Percentiles rank a stretch among this genome's conserved stretches.
Evolutionary conservation across 2,797 vertebrate species (phyloP).

Genomic region (Oophaga sylvatica): DNA sequence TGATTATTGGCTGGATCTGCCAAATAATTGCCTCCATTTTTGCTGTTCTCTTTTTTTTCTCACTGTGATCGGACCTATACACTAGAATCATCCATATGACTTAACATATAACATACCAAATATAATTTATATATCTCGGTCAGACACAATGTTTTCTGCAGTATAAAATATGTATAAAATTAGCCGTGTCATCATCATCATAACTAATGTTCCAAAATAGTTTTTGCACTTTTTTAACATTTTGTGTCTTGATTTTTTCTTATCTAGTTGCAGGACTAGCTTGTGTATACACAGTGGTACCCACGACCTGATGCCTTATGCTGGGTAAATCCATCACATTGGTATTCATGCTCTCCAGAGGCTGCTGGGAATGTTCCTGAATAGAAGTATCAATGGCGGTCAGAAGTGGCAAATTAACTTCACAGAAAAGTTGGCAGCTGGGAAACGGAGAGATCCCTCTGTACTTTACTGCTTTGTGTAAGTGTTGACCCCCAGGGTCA

Average conservation of each 20-base stretch:
- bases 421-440: slow-evolving; percentile 22
- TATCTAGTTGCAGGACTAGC: background rate
- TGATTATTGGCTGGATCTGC: too few species aligned
- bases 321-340: slow-evolving; percentile 8
- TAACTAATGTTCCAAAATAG: background rate
- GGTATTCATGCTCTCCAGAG: slow-evolving; percentile 15
- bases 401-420: background rate
- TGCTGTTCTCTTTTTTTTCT: too few species aligned
- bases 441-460: slow-evolving; percentile 4
- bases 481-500: slow-evolving; percentile 25
- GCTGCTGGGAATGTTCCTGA: background rate
- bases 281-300: background rate
- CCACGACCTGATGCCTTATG: background rate
- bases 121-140: background rate
- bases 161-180: background rate
- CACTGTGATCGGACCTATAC: too few species aligned
- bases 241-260: background rate
- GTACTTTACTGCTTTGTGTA: slow-evolving; percentile 4
- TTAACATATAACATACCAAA: too few species aligned
- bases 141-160: background rate
- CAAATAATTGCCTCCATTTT: too few species aligned
- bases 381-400: slow-evolving; percentile 4
- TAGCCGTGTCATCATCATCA: background rate
- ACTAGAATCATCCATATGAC: too few species aligned
- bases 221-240: background rate